A percentile compares a stretch with the other conserved stretches of the same genome.
Evolutionary conservation across 2,888 invertebrate genomes (phyloP).

Genomic region (Pycnomerus fuliginosus): DNA sequence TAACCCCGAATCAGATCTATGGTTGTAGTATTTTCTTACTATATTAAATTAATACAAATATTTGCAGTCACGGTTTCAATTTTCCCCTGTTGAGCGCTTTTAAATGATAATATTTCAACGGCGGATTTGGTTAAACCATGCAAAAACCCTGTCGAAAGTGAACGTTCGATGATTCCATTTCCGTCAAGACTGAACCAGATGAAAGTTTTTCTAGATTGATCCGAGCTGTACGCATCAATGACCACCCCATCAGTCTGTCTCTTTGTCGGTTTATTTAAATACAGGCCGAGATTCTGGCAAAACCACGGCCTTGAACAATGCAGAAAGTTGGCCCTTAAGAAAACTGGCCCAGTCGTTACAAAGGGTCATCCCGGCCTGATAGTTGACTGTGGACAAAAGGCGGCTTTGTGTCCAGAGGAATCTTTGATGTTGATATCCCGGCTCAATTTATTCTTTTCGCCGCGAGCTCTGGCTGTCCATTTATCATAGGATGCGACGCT

Average conservation of each 20-base stretch:
- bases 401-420: slow-evolving; percentile 25
- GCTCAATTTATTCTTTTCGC: slow-evolving; percentile 27
- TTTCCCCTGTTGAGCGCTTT: too few species aligned
- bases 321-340: slow-evolving; percentile 2
- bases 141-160: slow-evolving; percentile 6
- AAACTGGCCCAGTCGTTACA: slow-evolving; percentile 19
- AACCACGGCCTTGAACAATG: slow-evolving; percentile 12
- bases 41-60: too few species aligned
- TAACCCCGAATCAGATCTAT: too few species aligned
- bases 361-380: slow-evolving; percentile 25
- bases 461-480: slow-evolving; percentile 24
- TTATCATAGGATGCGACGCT: slow-evolving; percentile 25
- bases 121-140: too few species aligned
- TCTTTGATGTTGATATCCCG: slow-evolving; percentile 24
- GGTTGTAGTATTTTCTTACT: too few species aligned
- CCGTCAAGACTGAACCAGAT: too few species aligned
- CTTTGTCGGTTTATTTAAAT: slow-evolving; percentile 22
- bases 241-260: slow-evolving; percentile 9
- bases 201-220: too few species aligned
- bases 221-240: slow-evolving; percentile 10
- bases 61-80: too few species aligned
- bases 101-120: too few species aligned
- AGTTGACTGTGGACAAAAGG: slow-evolving; percentile 29
- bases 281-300: slow-evolving; percentile 11
- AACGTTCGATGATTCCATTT: slow-evolving; percentile 9